Evolutionary conservation across 2,113 vertebrate species (phyloP), one percentile per base, ranked within the genome.

Genomic region (Sakesphorus luctuosus): DNA sequence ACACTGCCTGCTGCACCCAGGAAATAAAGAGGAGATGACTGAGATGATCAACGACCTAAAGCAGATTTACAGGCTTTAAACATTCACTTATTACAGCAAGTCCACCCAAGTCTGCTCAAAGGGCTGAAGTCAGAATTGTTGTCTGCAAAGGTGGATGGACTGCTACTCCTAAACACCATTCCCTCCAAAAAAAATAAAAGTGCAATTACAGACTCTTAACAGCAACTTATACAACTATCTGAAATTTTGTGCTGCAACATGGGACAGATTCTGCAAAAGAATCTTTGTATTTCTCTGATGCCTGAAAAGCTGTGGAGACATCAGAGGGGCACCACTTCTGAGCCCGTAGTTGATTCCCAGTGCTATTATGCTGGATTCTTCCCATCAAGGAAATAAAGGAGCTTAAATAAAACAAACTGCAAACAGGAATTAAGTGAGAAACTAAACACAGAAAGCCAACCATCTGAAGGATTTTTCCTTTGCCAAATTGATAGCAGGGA

Each of bases 381-480:
- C 90, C 55, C 55, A 83, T 78, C 83, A 38, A 75, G 33, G 38
- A 87, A 77, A 87, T 66, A 86, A 66, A 83, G 25, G 36, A 40
- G n/a, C 49, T 76, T 76, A 90, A 93, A 89, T 89, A 75, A 90
- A 91, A 75, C 79, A 92, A 90, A 81, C 31, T 61, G 46, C 79
- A 92, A 88, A 62, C 13, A 69, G 58, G 28, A 77, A 55, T 0
- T 38, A 36, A 90, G 46, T 7, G 46, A 86, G 67, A 76, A 62
- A 35, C 13, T 55, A 24, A 81, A 82, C 26, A 78, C 25, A 38
- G 40, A 23, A 81, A 85, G 33, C 35, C 40, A 72, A 62, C 38
- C 3, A 8, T 43, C 31, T 76, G 35, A 81, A 73, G 49, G 46
- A 65, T 36, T 90, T 90, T 76, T 53, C 7, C 49, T 87, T 58